These are phyloP conservation scores for Scaptomyza tumidula DNA, from an alignment of 2,888 invertebrate genomes.

Conservation along the genomic window DNA sequence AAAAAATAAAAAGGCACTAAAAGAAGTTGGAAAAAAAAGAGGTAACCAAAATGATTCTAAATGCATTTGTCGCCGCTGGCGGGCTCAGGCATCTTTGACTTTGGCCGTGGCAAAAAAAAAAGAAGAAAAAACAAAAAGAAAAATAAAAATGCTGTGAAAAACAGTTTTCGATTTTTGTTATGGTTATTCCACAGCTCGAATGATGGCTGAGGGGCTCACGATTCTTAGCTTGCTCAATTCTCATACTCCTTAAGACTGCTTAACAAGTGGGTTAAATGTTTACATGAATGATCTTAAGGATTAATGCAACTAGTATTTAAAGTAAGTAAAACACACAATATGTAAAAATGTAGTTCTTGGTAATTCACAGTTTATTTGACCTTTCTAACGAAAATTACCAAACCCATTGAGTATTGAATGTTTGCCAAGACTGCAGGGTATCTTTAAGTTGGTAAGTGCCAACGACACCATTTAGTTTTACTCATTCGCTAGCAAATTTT, in stretches of 20 bases:
- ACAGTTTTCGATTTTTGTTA: slow-evolving; percentile 75
- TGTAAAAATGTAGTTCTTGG: neutral
- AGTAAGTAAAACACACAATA: no score
- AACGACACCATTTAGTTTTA: slow-evolving; percentile 5
- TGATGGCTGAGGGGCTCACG: slow-evolving; percentile 77
- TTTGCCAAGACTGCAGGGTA: slow-evolving; percentile 35
- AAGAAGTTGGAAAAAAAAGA: slow-evolving; percentile 1
- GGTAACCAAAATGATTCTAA: slow-evolving; percentile 61
- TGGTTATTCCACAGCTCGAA: slow-evolving; percentile 56
- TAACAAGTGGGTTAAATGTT: neutral
- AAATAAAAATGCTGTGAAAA: slow-evolving; percentile 58
- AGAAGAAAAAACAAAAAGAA: neutral
- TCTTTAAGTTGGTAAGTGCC: slow-evolving; percentile 4
- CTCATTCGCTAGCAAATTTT: slow-evolving; percentile 61
- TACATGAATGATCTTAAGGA: no score
- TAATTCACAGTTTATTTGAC: no score
- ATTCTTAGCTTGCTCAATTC: slow-evolving; percentile 37
- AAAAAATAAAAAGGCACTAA: slow-evolving; percentile 26
- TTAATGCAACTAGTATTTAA: no score
- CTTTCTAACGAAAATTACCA: no score
- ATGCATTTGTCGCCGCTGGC: slow-evolving; percentile 59
- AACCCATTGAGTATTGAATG: no score
- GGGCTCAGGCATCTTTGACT: slow-evolving; percentile 57
- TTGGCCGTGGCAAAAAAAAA: slow-evolving; percentile 36
- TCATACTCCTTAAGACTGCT: no score